Evolutionary conservation across 35 echinoderm and acorn worm species (phyloP).

Genomic region (Heliocidaris erythrogramma): DNA sequence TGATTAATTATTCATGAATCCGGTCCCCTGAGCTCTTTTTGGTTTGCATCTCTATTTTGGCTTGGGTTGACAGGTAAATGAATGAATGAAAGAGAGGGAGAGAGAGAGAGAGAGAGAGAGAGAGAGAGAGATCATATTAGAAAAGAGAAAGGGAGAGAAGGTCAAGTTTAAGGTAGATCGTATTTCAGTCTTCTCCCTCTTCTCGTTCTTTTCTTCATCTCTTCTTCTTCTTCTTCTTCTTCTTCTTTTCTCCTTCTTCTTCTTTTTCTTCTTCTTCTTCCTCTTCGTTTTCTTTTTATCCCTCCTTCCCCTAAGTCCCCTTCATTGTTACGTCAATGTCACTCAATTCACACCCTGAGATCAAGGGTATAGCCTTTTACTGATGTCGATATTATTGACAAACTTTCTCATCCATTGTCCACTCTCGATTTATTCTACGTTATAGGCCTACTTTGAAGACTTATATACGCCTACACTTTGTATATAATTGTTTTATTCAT

Average conservation of each 20-base stretch:
- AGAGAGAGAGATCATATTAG: too few species aligned
- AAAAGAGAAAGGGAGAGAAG: neutral
- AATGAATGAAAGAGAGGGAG: too few species aligned
- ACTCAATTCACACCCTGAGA: too few species aligned
- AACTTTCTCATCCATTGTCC: too few species aligned
- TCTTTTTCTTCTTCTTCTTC: neutral
- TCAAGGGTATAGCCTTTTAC: too few species aligned
- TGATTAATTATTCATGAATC: constrained; percentile 22
- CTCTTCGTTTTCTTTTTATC: neutral
- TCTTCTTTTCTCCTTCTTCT: neutral
- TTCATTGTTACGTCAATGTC: neutral
- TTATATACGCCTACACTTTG: too few species aligned
- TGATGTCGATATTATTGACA: too few species aligned
- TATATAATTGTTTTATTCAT: too few species aligned
- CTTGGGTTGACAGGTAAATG: neutral
- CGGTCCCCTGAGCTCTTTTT: neutral
- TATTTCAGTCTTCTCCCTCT: neutral
- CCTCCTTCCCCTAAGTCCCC: neutral
- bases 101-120: neutral
- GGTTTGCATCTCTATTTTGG: neutral
- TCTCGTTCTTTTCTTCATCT: neutral
- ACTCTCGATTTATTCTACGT: too few species aligned
- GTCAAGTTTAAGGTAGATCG: neutral
- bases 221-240: neutral
- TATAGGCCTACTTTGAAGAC: too few species aligned